Percentiles rank a stretch among this genome's conserved stretches.
phyloP scores from a whole-genome alignment of 2,113 vertebrate genomes.

The Panthera uncia region DNA sequence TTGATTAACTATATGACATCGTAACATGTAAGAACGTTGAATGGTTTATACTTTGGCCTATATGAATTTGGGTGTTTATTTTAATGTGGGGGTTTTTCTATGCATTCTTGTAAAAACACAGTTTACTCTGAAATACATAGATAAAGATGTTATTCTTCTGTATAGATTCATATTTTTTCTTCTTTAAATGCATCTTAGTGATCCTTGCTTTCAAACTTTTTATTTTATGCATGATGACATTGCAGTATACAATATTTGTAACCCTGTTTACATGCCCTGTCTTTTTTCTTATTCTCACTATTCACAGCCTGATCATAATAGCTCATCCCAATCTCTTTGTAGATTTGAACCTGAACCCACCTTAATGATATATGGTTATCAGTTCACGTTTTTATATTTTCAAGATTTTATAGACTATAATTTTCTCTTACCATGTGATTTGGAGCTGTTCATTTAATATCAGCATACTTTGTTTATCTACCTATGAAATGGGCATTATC shows the following conservation, averaged over 20 bases:
- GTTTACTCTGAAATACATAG: neutral
- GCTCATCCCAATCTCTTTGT: neutral
- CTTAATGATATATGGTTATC: neutral
- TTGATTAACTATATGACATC: neutral
- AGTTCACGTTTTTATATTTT: neutral
- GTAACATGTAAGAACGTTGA: neutral
- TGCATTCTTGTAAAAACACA: neutral
- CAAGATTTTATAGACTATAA: neutral
- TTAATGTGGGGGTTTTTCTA: neutral
- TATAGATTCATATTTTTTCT: neutral
- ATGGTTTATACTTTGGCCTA: neutral
- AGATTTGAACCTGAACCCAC: neutral
- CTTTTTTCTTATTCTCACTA: neutral
- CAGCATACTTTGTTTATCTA: neutral
- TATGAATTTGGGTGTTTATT: conserved; percentile 9
- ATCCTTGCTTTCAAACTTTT: neutral
- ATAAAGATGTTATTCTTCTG: neutral
- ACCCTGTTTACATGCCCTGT: neutral
- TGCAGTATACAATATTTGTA: neutral
- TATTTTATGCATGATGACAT: neutral
- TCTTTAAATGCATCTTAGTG: neutral
- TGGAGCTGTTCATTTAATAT: neutral
- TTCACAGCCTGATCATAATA: neutral
- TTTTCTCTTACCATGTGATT: neutral
- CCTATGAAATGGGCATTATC: neutral